These are phyloP conservation scores for Smittia aterrima DNA, from an alignment of 2,888 invertebrate genomes.

Conservation along the genomic window DNA sequence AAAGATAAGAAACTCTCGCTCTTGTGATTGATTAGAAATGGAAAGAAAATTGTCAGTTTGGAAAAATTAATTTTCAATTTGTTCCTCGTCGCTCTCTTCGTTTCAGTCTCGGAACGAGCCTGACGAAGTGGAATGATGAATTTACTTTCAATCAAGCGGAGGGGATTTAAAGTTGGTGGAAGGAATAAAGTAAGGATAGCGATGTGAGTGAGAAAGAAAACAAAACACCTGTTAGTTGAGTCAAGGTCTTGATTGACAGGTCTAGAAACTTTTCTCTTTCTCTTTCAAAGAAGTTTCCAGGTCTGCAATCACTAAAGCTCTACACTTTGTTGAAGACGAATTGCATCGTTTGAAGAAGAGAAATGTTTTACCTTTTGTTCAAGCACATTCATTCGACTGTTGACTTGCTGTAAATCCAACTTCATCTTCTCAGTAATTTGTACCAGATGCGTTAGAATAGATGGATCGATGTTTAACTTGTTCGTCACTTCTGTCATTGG, in stretches of 20 bases:
- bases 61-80: constrained; percentile 24
- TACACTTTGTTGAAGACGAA: background rate
- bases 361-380: constrained; percentile 47
- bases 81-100: background rate
- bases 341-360: background rate
- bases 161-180: background rate
- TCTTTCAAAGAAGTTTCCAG: too few relatives aligned
- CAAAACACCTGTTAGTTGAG: constrained; percentile 43
- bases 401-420: constrained; percentile 48
- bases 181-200: background rate
- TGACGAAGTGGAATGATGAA: constrained; percentile 22
- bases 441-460: background rate
- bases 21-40: constrained; percentile 6
- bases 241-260: constrained; percentile 26
- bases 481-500: constrained; percentile 40
- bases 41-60: background rate
- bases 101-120: background rate
- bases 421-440: constrained; percentile 48
- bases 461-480: constrained; percentile 34
- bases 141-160: background rate
- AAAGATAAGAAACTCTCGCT: background rate
- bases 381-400: constrained; percentile 48
- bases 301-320: background rate
- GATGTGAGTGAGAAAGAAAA: constrained; percentile 12
- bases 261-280: background rate